Evolutionary conservation across 2,797 vertebrate genomes (phyloP).

Genomic region (Acanthis flammea): DNA sequence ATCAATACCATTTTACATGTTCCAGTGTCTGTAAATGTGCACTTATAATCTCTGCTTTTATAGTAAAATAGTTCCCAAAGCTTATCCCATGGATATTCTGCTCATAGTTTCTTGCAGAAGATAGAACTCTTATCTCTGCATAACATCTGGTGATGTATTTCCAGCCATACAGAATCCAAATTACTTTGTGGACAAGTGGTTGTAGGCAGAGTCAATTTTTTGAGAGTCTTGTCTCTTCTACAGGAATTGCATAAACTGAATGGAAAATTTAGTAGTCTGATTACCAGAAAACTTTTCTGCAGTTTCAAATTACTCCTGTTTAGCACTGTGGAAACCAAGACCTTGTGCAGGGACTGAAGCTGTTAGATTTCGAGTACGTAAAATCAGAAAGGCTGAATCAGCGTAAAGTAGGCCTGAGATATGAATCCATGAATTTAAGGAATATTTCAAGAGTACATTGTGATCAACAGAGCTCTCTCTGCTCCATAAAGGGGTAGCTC

Average conservation of each 20-base stretch:
- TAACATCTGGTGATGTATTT: neutral
- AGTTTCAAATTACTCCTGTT: neutral
- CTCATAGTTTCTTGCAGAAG: neutral
- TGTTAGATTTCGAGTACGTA: neutral
- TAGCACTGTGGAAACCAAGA: neutral
- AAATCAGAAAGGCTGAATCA: neutral
- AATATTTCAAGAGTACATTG: neutral
- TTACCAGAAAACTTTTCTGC: neutral
- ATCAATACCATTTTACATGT: neutral
- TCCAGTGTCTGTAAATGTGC: neutral
- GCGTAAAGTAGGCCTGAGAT: accelerated
- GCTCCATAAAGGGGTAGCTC: neutral
- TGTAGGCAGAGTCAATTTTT: neutral
- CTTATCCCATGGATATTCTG: neutral
- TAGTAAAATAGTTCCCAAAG: neutral
- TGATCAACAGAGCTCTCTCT: neutral
- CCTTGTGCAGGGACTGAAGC: neutral
- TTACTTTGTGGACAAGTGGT: neutral
- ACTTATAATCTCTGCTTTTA: neutral
- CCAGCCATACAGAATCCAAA: neutral
- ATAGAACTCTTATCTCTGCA: neutral
- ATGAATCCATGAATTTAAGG: neutral
- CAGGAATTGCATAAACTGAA: neutral
- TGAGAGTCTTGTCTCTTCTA: neutral
- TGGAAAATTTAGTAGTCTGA: neutral